Conservation (phyloP, 1,140 invertebrate genomes). For the Pentalonia nigronervosa region DNA sequence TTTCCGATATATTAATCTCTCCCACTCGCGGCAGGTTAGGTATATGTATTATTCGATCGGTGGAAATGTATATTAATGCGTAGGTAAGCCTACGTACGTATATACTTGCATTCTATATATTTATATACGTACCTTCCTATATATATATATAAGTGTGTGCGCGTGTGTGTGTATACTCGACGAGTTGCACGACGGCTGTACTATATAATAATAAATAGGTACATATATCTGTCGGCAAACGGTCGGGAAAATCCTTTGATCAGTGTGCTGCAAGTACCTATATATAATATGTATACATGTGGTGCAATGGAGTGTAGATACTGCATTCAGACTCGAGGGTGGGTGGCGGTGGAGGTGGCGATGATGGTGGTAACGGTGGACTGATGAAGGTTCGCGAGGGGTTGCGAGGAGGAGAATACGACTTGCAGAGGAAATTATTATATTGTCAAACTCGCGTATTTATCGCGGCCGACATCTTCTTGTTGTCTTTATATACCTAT, state of each 20-base stretch:
- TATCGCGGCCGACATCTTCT: not conserved
- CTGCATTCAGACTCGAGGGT: not conserved
- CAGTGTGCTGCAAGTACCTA: not conserved
- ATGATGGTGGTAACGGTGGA: too few relatives aligned
- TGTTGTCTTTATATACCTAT: not conserved
- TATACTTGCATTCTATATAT: too few relatives aligned
- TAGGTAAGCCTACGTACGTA: too few relatives aligned
- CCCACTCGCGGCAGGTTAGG: not conserved
- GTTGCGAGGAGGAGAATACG: not conserved
- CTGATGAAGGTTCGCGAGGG: not conserved
- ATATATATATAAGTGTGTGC: too few relatives aligned
- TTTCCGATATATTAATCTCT: slow-evolving; percentile 8
- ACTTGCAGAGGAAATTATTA: not conserved
- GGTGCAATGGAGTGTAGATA: not conserved
- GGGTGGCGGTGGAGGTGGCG: not conserved
- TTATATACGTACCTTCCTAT: too few relatives aligned
- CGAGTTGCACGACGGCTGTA: not conserved
- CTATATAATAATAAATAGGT: not conserved
- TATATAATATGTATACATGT: not conserved
- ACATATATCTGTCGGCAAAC: not conserved
- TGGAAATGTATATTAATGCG: not conserved
- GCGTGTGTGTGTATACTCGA: not conserved
- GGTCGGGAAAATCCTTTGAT: slow-evolving; percentile 5
- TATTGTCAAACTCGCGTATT: not conserved
- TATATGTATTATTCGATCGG: not conserved